phyloP scores from a whole-genome alignment of 64 coral and sea anemone species.

The Montipora cactus region DNA sequence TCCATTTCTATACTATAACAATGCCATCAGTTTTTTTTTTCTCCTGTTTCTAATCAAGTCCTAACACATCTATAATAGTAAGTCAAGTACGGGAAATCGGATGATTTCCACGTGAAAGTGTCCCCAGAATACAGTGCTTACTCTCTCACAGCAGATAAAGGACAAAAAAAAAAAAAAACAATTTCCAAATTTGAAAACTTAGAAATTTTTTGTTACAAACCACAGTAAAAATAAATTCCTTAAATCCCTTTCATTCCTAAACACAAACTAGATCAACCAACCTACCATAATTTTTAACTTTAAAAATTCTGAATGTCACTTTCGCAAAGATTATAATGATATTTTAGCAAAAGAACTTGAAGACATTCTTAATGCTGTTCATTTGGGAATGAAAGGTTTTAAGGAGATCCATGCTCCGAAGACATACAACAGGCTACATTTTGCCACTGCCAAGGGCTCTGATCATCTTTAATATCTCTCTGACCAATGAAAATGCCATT shows the following conservation, averaged over 20 bases:
- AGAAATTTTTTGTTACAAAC: slow-evolving; percentile 20
- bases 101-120: slow-evolving; percentile 6
- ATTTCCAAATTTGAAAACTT: neutral
- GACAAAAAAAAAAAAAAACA: neutral
- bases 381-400: neutral
- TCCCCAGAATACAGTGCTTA: neutral
- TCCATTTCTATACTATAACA: slow-evolving; percentile 35
- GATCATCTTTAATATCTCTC: neutral
- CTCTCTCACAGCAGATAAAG: neutral
- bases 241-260: slow-evolving; percentile 9
- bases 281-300: too few species aligned
- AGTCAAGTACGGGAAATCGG: neutral
- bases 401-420: neutral
- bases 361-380: neutral
- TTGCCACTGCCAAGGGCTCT: neutral
- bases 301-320: too few species aligned
- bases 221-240: slow-evolving; percentile 19
- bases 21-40: neutral
- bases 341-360: too few species aligned
- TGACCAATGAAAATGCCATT: neutral
- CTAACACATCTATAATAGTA: neutral
- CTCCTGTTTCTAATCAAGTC: neutral
- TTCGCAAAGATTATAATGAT: neutral
- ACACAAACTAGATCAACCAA: too few species aligned
- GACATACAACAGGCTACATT: neutral